Evolutionary conservation across 2,797 vertebrate genomes (phyloP), one percentile per base, ranked within the genome.

Genomic region (Clangula hyemalis): DNA sequence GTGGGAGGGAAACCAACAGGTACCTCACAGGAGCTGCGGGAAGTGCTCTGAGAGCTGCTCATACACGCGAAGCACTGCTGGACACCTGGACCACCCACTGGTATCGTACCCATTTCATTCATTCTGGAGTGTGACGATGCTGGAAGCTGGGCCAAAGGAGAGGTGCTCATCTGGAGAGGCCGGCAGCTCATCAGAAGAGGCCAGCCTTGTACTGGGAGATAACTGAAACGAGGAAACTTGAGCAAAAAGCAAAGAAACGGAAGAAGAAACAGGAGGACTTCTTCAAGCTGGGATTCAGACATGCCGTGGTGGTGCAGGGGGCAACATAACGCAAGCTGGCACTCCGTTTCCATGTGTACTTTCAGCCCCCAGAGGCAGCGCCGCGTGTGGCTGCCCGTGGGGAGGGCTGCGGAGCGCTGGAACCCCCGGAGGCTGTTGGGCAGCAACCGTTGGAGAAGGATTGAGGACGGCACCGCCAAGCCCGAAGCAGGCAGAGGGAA

Each of bases 291-390:
- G 38, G n/a, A 30, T 28, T 82, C 56, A 17, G 18, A 32, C 24
- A 60, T 6, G 11, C 12, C 7, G 13, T 41, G 30, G 61, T 1
- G 30, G 45, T 62, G 71, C 49, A 68, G 53, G 8, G 61, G 17
- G 36, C 21, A 21, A 57, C 0, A 0, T 9, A 28, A 41, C 20
- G 6, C 0, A 0, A 30, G 25, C 20, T 45, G 62, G 11, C 0
- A 3, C 18, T 27, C 30, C 8, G n/a, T 8, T 47, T 41, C 43
- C 74, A 73, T 19, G 45, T 2, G 4, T 12, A 49, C 54, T 17
- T 51, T 58, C 53, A 36, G 76, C 43, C 3, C 6, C 66, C 57
- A 58, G 47, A 56, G 49, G 51, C 58, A 41, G 77, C 47, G 32
- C 62, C 1, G 1, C 20, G 20, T 62, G 71, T 4, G 7, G 19